Evolutionary conservation across 2,113 vertebrate genomes (phyloP).

Genomic region (Manacus vitellinus): DNA sequence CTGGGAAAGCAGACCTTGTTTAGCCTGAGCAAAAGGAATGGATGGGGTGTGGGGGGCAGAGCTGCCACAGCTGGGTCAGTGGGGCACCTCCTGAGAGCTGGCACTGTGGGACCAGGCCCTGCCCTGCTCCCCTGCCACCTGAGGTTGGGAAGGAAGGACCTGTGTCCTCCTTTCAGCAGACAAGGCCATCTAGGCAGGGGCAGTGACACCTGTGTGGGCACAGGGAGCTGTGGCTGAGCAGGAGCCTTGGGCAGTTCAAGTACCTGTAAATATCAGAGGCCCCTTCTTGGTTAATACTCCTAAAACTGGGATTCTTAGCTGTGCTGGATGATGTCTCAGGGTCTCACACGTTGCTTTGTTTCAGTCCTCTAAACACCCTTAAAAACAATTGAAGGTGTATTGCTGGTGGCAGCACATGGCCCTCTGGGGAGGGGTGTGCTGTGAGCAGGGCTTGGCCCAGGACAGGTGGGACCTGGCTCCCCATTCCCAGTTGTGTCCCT

Average conservation of each 20-base stretch:
- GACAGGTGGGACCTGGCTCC: neutral
- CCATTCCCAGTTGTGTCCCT: neutral
- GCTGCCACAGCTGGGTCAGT: neutral
- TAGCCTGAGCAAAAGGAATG: neutral
- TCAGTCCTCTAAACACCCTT: neutral
- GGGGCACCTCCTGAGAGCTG: neutral
- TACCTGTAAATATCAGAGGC: neutral
- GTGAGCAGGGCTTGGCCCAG: neutral
- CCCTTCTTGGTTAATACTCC: neutral
- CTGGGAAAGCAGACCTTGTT: neutral
- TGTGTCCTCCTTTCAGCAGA: neutral
- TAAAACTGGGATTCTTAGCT: neutral
- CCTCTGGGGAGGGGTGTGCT: no score
- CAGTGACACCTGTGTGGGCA: neutral
- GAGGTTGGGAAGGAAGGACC: neutral
- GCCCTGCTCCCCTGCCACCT: neutral
- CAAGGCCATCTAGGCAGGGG: neutral
- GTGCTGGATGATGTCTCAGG: neutral
- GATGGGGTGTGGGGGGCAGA: neutral
- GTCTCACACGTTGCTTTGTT: neutral
- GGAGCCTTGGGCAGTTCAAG: neutral
- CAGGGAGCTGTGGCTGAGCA: neutral
- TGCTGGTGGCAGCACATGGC: neutral
- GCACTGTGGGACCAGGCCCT: accelerated
- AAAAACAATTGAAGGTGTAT: neutral